Conservation (phyloP, 1,140 invertebrate species). For the Drosophila bipectinata region DNA sequence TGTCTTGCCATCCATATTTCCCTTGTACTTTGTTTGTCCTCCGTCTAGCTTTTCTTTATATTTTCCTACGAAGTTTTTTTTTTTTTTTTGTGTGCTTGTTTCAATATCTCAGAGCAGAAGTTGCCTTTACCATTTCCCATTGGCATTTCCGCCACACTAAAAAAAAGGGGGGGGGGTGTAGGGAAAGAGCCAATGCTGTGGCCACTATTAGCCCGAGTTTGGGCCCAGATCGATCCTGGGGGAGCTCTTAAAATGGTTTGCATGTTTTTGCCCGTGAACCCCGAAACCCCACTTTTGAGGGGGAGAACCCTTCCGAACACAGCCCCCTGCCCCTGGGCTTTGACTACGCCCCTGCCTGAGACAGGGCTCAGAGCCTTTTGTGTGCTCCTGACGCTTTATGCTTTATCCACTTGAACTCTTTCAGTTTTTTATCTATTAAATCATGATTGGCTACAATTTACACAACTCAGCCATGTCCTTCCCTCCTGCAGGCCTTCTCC, state of each 20-base stretch:
- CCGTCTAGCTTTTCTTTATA: background rate
- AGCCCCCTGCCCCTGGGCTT: no score
- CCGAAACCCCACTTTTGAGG: background rate
- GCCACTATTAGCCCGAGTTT: conserved; percentile 69
- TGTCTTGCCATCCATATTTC: conserved; percentile 14
- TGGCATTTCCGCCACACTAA: conserved; percentile 15
- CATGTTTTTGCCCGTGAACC: conserved; percentile 7
- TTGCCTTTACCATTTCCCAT: conserved; percentile 38
- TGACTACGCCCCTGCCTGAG: background rate
- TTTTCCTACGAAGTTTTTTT: background rate
- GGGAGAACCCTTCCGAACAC: no score
- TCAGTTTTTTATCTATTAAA: conserved; percentile 80
- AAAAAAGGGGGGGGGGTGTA: background rate
- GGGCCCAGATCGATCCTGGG: conserved; percentile 72
- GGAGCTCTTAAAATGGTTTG: conserved; percentile 71
- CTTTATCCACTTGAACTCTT: conserved; percentile 81
- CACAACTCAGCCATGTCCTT: conserved; percentile 61
- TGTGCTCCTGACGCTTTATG: conserved; percentile 75
- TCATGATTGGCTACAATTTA: conserved; percentile 81
- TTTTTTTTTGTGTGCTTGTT: conserved; percentile 23
- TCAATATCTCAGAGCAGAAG: conserved; percentile 49
- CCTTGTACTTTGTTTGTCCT: conserved; percentile 21
- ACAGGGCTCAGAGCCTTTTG: background rate
- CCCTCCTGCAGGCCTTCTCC: background rate
- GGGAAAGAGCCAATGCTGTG: conserved; percentile 27